Evolutionary conservation across 2,888 invertebrate species (phyloP), one percentile per base, ranked within the genome.

Genomic region (Julus scandinavius): DNA sequence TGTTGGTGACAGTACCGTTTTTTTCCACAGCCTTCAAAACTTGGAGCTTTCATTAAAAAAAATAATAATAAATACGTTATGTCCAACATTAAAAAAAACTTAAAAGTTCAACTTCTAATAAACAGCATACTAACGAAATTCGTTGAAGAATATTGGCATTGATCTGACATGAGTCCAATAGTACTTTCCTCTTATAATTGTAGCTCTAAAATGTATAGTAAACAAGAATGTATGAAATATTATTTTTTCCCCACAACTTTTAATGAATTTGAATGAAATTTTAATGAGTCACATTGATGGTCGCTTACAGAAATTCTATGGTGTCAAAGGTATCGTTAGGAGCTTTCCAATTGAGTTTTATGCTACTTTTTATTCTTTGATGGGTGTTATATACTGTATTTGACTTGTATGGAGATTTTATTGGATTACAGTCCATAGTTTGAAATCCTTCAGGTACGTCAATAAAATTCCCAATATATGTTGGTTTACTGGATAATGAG

Each of bases 221-320:
- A 72, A 72, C 17, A 45, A 5, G 15, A 49, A 5, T 50, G 6
- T 29, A 86, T 50, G 50, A 50, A n/a, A n/a, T n/a, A n/a, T n/a
- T n/a, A n/a, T n/a, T n/a, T n/a, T n/a, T n/a, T n/a, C n/a, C n/a
- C n/a, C 7, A 50, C 50, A 50, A 50, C 50, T 50, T 50, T 50
- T 50, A 13, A 50, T 50, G 50, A 80, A 80, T 38, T 80, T 80
- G 80, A n/a, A n/a, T n/a, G n/a, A n/a, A n/a, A n/a, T n/a, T n/a
- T n/a, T n/a, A n/a, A n/a, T n/a, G n/a, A n/a, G n/a, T n/a, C n/a
- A n/a, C n/a, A n/a, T n/a, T n/a, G n/a, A n/a, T n/a, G n/a, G n/a
- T n/a, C n/a, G n/a, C 83, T 80, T 83, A 87, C 87, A 88, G 29
- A 41, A 88, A 88, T 58, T 85, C 85, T 11, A 88, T 50, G 86